Evolutionary conservation across 2,797 vertebrate species (phyloP), one percentile per base, ranked within the genome.

Genomic region (Leptodactylus fallax): DNA sequence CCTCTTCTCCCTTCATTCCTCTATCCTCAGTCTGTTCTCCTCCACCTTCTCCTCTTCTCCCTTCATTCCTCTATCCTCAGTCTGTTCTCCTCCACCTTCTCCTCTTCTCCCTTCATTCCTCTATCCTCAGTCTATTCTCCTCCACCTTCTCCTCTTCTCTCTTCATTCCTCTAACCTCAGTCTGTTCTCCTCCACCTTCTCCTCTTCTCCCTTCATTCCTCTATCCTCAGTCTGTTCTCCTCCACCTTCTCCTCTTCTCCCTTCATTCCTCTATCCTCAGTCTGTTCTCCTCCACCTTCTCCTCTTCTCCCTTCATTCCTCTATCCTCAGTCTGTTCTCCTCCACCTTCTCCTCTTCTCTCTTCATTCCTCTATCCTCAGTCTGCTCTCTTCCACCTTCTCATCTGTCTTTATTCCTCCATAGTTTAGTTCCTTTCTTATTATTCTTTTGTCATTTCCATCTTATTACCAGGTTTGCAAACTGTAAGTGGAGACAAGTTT

Each of bases 401-500:
- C 49, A 45, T 53, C 16, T 13, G 23, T 56, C 76, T 17, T 53
- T 17, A 51, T 51, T 21, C 72, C 17, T 56, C 19, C 10, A 16
- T 9, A 10, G 6, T 53, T 69, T 49, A 11, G 0, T 7, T 7
- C 9, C 25, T 2, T 63, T 45, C 25, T n/a, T 45, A 36, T 60
- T n/a, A 25, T 72, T 10, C 6, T 7, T 5, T 10, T 10, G 1
- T 47, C 17, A 3, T 49, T 14, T 17, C 60, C 19, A 3, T 55
- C 67, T 51, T 47, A 36, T 25, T 79, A n/a, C 16, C 90, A 94
- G 94, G 93, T 6, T 93, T 93, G 3, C 89, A 91, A 56, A 79
- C 84, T 36, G 90, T 92, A 77, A 91, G 83, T 7, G 53, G 61
- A 51, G 93, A 93, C 81, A 92, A 92, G 21, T 94, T 95, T 84